Conservation (phyloP, 2,113 vertebrate species). For the Ameiurus melas region DNA sequence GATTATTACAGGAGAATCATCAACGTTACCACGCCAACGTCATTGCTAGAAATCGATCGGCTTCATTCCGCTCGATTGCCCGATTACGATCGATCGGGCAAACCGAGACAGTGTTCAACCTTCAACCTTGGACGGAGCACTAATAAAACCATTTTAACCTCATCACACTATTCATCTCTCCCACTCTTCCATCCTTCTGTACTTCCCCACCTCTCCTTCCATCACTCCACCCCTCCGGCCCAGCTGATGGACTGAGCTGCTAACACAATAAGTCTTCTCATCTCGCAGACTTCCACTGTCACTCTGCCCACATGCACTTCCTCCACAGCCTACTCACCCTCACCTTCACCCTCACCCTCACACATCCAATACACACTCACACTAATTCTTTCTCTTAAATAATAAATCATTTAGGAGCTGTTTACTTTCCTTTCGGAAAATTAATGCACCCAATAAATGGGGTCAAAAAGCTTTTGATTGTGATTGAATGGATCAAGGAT, state of each 20-base stretch:
- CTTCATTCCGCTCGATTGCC: neutral
- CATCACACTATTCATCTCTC: conserved; percentile 68
- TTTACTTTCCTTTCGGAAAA: neutral
- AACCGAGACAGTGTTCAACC: neutral
- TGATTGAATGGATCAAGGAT: neutral
- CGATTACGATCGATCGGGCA: neutral
- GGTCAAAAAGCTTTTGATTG: neutral
- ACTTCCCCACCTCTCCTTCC: neutral
- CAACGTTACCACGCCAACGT: neutral
- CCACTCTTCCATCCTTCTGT: neutral
- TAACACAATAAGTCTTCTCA: conserved; percentile 49
- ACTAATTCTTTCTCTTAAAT: neutral
- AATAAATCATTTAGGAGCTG: neutral
- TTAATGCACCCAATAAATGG: neutral
- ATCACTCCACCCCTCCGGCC: conserved; percentile 10
- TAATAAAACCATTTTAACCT: conserved; percentile 77
- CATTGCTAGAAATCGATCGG: neutral
- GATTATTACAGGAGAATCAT: neutral
- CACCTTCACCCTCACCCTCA: neutral
- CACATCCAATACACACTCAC: neutral
- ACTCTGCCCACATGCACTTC: conserved; percentile 27
- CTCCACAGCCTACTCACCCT: neutral
- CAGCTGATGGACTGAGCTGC: conserved; percentile 25
- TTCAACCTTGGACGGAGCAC: conserved; percentile 70
- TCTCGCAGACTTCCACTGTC: conserved; percentile 39